These are phyloP conservation scores for Chloropsis cyanopogon DNA, from an alignment of 2,113 vertebrate genomes.

Conservation along the genomic window DNA sequence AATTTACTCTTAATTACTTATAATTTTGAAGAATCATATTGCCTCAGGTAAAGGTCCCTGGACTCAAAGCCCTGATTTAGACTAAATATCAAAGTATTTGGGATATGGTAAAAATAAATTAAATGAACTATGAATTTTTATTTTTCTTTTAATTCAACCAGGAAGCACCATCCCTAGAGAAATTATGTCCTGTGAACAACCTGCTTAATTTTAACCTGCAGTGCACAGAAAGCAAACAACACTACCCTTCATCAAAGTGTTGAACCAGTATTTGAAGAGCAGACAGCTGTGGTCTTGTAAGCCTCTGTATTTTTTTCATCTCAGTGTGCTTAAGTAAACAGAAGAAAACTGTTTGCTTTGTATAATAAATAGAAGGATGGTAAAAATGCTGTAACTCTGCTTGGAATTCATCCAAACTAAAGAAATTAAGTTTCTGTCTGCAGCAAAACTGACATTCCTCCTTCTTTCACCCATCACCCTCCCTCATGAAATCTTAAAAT, in stretches of 20 bases:
- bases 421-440: slow-evolving; percentile 23
- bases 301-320: slow-evolving; percentile 15
- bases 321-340: slow-evolving; percentile 53
- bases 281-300: slow-evolving; percentile 31
- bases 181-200: slow-evolving; percentile 31
- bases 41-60: neutral
- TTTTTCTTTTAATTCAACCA: neutral
- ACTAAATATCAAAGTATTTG: neutral
- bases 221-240: slow-evolving; percentile 45
- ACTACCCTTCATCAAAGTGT: neutral
- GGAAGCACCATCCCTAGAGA: slow-evolving; percentile 4
- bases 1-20: neutral
- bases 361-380: neutral
- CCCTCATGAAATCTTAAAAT: neutral
- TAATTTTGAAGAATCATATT: neutral
- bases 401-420: slow-evolving; percentile 36
- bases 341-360: slow-evolving; percentile 30
- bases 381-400: neutral
- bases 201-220: slow-evolving; percentile 52
- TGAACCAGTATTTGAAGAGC: slow-evolving; percentile 39
- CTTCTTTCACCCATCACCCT: neutral
- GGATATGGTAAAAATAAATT: neutral
- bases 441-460: neutral
- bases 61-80: neutral
- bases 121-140: neutral